These are phyloP conservation scores for Pardalotus punctatus DNA, from an alignment of 2,113 vertebrate genomes.

Conservation along the genomic window DNA sequence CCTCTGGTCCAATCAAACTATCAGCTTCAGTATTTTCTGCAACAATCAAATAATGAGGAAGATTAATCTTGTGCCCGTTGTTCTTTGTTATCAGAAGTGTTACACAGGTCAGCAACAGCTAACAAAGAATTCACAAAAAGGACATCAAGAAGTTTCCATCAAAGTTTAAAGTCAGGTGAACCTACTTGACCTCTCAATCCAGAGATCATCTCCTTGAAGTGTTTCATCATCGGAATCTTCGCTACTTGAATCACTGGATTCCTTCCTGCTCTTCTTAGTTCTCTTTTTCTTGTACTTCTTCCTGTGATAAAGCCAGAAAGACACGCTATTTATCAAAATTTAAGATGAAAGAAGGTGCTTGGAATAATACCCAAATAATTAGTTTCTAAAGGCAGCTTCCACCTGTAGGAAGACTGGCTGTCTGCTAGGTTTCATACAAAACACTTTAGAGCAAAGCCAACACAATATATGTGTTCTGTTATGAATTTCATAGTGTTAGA, in stretches of 20 bases:
- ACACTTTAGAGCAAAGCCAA: not conserved
- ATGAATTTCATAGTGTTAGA: not conserved
- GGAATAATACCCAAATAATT: not conserved
- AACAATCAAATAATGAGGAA: not conserved
- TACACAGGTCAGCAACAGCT: not conserved
- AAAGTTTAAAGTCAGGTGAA: not conserved
- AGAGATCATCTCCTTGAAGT: slow-evolving; percentile 76
- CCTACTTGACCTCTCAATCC: slow-evolving; percentile 89
- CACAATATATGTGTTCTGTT: not conserved
- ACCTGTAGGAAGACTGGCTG: not conserved
- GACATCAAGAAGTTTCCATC: not conserved
- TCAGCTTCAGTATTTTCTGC: slow-evolving; percentile 78
- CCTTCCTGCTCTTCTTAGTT: slow-evolving; percentile 85
- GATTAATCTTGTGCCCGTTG: not conserved
- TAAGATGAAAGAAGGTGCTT: not conserved
- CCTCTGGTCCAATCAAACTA: slow-evolving; percentile 90
- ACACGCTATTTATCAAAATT: not conserved
- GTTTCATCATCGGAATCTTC: slow-evolving; percentile 84
- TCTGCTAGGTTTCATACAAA: not conserved
- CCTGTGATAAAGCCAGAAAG: slow-evolving; percentile 58
- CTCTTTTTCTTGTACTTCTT: slow-evolving; percentile 93
- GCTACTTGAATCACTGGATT: slow-evolving; percentile 87
- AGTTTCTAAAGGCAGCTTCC: not conserved
- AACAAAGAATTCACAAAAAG: not conserved
- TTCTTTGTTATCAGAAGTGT: not conserved